Conservation (phyloP, 2,797 vertebrate genomes). For the Phataginus tricuspis region DNA sequence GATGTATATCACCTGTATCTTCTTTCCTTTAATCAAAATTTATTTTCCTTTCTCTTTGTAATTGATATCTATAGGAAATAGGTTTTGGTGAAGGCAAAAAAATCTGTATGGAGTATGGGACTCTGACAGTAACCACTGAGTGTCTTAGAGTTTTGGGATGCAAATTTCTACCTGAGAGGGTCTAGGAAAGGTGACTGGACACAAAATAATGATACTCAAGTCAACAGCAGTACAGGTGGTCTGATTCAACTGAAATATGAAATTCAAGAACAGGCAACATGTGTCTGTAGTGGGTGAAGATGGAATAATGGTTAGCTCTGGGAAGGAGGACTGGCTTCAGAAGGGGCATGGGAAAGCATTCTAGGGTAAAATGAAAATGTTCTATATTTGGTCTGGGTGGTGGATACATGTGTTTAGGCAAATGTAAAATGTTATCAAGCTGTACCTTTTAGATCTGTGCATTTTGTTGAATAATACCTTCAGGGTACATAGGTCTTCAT, state of each 20-base stretch:
- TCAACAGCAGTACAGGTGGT: not conserved
- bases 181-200: not conserved
- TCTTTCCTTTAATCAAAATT: slow-evolving; percentile 5
- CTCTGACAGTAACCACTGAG: not conserved
- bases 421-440: not conserved
- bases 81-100: not conserved
- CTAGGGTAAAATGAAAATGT: not conserved
- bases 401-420: too few species aligned
- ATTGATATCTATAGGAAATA: not conserved
- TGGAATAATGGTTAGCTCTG: not conserved
- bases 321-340: not conserved
- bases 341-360: not conserved
- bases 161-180: not conserved
- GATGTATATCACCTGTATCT: not conserved
- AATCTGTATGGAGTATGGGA: not conserved
- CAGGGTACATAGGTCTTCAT: not conserved
- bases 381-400: not conserved
- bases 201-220: not conserved
- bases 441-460: not conserved
- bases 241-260: not conserved
- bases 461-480: not conserved
- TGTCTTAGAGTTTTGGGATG: not conserved
- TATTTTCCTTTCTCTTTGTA: not conserved
- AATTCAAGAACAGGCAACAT: not conserved
- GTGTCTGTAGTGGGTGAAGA: not conserved